phyloP scores from a whole-genome alignment of 1,140 invertebrate genomes.

The Trachymyrmex cornetzi region DNA sequence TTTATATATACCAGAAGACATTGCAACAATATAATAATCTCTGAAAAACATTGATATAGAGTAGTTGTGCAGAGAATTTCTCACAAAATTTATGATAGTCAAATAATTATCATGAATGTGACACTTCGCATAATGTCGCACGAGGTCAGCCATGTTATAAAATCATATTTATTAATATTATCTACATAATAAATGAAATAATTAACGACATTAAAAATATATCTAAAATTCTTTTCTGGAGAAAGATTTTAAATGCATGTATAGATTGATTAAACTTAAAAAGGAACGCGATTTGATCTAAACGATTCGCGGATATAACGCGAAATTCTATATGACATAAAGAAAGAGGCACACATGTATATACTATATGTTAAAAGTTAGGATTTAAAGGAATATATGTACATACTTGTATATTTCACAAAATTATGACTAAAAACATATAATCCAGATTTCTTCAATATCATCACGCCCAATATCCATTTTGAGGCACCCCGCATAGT shows the following conservation, averaged over 20 bases:
- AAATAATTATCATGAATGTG: conserved; percentile 65
- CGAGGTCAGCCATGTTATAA: conserved; percentile 33
- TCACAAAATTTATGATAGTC: conserved; percentile 51
- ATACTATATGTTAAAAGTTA: conserved; percentile 42
- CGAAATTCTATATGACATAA: conserved; percentile 25
- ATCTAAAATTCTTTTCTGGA: not conserved
- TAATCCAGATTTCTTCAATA: conserved; percentile 25
- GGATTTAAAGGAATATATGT: conserved; percentile 56
- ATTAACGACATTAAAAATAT: conserved; percentile 9
- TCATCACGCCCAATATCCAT: not conserved
- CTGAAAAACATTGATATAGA: conserved; percentile 58
- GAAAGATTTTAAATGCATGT: conserved; percentile 24
- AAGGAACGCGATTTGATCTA: conserved; percentile 8
- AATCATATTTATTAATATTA: conserved; percentile 56
- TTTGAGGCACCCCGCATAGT: conserved; percentile 44
- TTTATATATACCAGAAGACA: conserved; percentile 37
- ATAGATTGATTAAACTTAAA: conserved; percentile 22
- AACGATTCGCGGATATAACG: conserved; percentile 14
- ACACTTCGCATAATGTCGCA: conserved; percentile 41
- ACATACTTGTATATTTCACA: conserved; percentile 51
- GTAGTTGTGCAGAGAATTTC: conserved; percentile 60
- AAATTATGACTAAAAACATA: conserved; percentile 57
- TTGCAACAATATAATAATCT: conserved; percentile 34
- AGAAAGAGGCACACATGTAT: conserved; percentile 24
- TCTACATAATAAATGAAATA: conserved; percentile 16